A percentile compares a stretch with the other conserved stretches of the same genome.
Evolutionary conservation across 2,797 vertebrate species (phyloP).

Genomic region (Ciconia nigra): DNA sequence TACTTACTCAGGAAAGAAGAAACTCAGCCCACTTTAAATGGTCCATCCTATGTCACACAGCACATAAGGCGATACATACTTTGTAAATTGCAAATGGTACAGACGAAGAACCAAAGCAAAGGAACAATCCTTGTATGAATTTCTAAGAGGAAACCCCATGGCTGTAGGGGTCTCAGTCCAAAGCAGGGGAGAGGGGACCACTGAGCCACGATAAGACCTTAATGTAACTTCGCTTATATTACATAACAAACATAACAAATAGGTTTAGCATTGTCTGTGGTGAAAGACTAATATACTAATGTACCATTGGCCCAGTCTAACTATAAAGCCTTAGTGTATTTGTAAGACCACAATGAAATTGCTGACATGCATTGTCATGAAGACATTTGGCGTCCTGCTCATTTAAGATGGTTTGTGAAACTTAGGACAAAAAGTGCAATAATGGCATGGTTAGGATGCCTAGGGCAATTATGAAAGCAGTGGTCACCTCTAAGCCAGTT

Average conservation of each 20-base stretch:
- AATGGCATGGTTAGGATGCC: background rate
- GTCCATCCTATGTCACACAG: background rate
- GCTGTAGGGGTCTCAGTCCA: background rate
- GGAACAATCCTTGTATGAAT: background rate
- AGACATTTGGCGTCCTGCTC: background rate
- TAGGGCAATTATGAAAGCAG: background rate
- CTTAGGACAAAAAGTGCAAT: background rate
- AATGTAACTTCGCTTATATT: background rate
- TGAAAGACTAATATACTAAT: background rate
- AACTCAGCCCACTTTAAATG: background rate
- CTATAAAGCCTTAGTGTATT: background rate
- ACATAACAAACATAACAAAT: background rate
- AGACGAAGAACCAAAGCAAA: background rate
- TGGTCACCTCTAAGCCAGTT: background rate
- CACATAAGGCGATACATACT: background rate
- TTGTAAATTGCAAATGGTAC: background rate
- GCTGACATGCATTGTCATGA: background rate
- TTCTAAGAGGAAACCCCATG: background rate
- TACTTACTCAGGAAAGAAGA: background rate
- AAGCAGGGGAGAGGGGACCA: background rate
- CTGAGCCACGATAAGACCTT: background rate
- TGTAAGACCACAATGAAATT: background rate
- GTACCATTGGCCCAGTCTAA: background rate
- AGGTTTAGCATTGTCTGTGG: background rate
- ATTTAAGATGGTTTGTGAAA: background rate